Percentiles rank a stretch among this genome's conserved stretches.
phyloP scores from a whole-genome alignment of 1,140 invertebrate species.

The Drosophila arizonae region DNA sequence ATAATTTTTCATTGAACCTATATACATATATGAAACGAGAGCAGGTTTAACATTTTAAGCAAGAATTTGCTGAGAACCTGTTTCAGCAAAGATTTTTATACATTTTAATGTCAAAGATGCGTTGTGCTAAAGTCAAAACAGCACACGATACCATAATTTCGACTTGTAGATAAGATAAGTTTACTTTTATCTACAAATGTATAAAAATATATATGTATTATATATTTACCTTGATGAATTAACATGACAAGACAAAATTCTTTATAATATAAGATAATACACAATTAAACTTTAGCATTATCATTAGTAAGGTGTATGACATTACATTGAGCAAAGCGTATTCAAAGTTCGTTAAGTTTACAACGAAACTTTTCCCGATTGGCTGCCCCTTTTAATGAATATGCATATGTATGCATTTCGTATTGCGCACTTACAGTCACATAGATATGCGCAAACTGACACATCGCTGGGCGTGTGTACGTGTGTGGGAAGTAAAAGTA shows the following conservation, averaged over 20 bases:
- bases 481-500: constrained; percentile 24
- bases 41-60: no score
- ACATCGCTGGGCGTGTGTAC: background rate
- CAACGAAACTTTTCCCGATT: background rate
- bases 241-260: no score
- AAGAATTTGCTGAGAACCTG: no score
- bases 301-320: no score
- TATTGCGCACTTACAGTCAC: constrained; percentile 16
- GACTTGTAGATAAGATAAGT: background rate
- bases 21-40: no score
- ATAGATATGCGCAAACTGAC: background rate
- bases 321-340: background rate
- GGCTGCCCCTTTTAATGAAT: constrained; percentile 2
- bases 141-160: background rate
- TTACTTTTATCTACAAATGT: background rate
- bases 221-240: background rate
- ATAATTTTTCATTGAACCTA: background rate
- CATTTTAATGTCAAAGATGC: no score
- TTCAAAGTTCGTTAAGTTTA: background rate
- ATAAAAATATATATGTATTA: background rate
- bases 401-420: constrained; percentile 14
- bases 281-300: no score
- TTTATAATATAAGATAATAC: no score
- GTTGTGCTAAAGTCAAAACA: background rate
- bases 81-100: no score